phyloP scores from a whole-genome alignment of 2,113 vertebrate species.

The Sisor rabdophorus region DNA sequence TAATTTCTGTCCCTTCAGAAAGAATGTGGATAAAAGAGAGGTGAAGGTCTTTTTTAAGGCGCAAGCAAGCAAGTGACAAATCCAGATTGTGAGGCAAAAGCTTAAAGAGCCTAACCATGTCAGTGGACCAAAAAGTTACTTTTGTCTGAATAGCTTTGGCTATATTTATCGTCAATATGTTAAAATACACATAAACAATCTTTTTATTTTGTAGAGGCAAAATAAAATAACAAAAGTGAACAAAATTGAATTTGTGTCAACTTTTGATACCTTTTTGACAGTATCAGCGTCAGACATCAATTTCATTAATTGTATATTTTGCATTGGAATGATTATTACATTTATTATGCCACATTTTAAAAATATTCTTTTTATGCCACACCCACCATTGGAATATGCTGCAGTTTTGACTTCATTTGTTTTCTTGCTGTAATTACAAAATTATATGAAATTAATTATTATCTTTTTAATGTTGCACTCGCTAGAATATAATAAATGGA shows the following conservation, averaged over 20 bases:
- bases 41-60: neutral
- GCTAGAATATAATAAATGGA: conserved; percentile 56
- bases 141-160: conserved; percentile 18
- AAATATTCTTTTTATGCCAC: conserved; percentile 54
- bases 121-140: conserved; percentile 36
- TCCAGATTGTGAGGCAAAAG: conserved; percentile 15
- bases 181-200: too few relatives aligned
- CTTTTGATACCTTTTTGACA: neutral
- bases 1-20: conserved; percentile 51
- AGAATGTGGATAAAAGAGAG: conserved; percentile 30
- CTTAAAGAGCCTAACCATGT: conserved; percentile 26
- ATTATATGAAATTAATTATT: conserved; percentile 32
- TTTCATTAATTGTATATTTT: conserved; percentile 47
- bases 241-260: too few relatives aligned
- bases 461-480: conserved; percentile 51
- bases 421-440: conserved; percentile 62
- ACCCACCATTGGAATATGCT: conserved; percentile 67
- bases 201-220: too few relatives aligned
- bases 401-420: conserved; percentile 61
- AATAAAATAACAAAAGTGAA: too few relatives aligned
- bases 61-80: conserved; percentile 21
- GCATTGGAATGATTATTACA: conserved; percentile 48
- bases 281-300: neutral
- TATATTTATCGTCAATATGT: neutral
- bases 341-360: conserved; percentile 53